These are phyloP conservation scores for Nansenia antarctica DNA, from an alignment of 2,113 vertebrate genomes.

Conservation along the genomic window DNA sequence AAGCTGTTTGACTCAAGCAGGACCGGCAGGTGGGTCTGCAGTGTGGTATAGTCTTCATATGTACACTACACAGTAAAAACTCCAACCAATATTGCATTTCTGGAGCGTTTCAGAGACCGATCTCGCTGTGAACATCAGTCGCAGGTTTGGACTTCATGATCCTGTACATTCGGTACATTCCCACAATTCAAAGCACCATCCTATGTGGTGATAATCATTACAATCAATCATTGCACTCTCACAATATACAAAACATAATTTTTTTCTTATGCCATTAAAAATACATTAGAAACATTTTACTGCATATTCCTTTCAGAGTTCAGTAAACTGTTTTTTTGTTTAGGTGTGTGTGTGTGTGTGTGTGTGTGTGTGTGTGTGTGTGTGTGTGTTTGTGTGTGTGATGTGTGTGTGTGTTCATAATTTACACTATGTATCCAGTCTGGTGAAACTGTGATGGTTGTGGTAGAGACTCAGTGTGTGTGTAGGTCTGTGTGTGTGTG, in stretches of 20 bases:
- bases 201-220: slow-evolving; percentile 38
- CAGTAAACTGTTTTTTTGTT: slow-evolving; percentile 32
- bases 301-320: slow-evolving; percentile 32
- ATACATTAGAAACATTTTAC: slow-evolving; percentile 59
- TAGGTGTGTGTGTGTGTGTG: slow-evolving; percentile 17
- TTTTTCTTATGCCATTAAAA: slow-evolving; percentile 57
- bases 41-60: slow-evolving; percentile 49
- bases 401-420: neutral
- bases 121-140: slow-evolving; percentile 58
- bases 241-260: slow-evolving; percentile 69
- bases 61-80: slow-evolving; percentile 56
- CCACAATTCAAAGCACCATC: slow-evolving; percentile 7
- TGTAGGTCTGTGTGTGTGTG: slow-evolving; percentile 5
- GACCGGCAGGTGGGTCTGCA: slow-evolving; percentile 22
- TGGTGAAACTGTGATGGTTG: slow-evolving; percentile 24
- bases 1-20: slow-evolving; percentile 24
- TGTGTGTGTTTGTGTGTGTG: neutral
- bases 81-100: slow-evolving; percentile 26
- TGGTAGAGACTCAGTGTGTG: too few species aligned
- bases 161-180: slow-evolving; percentile 30
- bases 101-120: slow-evolving; percentile 33
- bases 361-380: neutral
- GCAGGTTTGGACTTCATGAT: slow-evolving; percentile 61
- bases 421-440: slow-evolving; percentile 43
- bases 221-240: slow-evolving; percentile 59